Base-by-base conservation (phyloP, 2,888 invertebrate species). In the Agapetus fuscipes region DNA sequence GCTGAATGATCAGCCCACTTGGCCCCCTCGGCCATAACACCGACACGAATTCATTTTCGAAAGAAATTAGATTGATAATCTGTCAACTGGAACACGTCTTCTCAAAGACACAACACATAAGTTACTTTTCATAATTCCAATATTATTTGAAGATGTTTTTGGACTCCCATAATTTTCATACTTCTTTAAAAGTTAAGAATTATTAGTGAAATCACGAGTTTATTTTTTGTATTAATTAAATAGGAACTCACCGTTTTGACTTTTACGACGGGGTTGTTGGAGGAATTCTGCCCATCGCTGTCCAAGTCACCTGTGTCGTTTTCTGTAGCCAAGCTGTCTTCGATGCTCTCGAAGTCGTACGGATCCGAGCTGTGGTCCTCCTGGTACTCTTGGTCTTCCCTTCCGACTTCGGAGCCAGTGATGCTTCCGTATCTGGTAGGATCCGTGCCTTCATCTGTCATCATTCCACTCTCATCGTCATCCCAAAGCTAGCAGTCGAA, bases 381-480 rank as follows among this genome's bases (percentile, higher is more conserved):
- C n/a, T n/a, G n/a, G n/a, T n/a, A n/a, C n/a, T n/a, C 12, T 28
- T 39, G 39, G 29, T 39, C 45, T 17, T 31, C 41, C 28, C 39
- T 39, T 10, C 41, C 41, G 25, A 41, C 14, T 25, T 41, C 41
- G 14, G 41, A 41, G 16, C 36, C 32, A 31, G 28, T 37, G 30
- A 37, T 30, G 14, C 39, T 41, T 15, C 38, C 38, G 28, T 38
- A 33, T 29, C 39, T 45, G 30, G 41, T 45, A 31, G 36, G 25
- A 38, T 45, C 46, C 17, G 36, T 36, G 37, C 46, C 37, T 30
- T 43, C 46, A 46, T 46, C 42, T 39, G 42, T 42, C 46, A 46
- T 46, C 46, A 46, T 46, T 43, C 43, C 46, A 43, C 26, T n/a
- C n/a, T n/a, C 25, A 39, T 13, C 43, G 38, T 39, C 43, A 37